phyloP scores from a whole-genome alignment of 2,113 vertebrate species.

The cattle (Bos taurus) region ARS-UCD2.0 NC_037331.1:40312501-40313000 shows the following conservation, averaged over 20 bases:
- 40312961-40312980: accelerated
- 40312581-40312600: no score
- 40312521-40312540: not conserved
- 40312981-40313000: not conserved
- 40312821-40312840: not conserved
- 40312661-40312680: not conserved
- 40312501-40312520: not conserved
- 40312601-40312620: not conserved
- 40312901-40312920: not conserved
- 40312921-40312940: not conserved
- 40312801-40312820: not conserved
- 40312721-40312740: not conserved
- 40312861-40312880: not conserved
- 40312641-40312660: not conserved
- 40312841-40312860: not conserved
- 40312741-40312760: not conserved
- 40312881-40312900: not conserved
- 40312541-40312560: not conserved
- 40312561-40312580: not conserved
- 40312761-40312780: not conserved
- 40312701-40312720: not conserved
- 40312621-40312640: not conserved
- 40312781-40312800: not conserved
- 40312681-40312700: not conserved
- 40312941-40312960: not conserved